A percentile compares a stretch with the other conserved stretches of the same genome.
These are phyloP conservation scores for Bursaphelenchus okinawaensis DNA, from an alignment of 2,888 invertebrate species.

Conservation along the genomic window DNA sequence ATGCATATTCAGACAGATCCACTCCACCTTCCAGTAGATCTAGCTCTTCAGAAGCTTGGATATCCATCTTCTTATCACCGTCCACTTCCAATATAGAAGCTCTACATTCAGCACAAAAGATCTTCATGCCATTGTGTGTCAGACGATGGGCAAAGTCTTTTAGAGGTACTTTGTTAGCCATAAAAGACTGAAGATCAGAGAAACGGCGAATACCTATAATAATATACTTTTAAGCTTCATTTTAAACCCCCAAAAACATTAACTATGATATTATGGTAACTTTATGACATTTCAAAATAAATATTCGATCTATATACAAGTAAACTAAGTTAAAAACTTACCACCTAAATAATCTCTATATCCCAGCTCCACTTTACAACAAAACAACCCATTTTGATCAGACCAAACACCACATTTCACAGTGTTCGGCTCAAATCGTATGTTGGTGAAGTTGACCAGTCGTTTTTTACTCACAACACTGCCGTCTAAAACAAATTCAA, in stretches of 20 bases:
- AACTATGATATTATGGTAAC: background rate
- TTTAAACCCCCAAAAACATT: no score
- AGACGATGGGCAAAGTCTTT: slow-evolving; percentile 1
- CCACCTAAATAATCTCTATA: slow-evolving; percentile 11
- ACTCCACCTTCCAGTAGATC: background rate
- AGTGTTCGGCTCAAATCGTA: slow-evolving; percentile 7
- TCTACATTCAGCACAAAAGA: background rate
- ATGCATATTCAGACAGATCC: background rate
- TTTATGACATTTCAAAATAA: no score
- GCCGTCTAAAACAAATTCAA: background rate
- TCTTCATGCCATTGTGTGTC: background rate
- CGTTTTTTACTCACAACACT: background rate
- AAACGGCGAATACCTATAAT: slow-evolving; percentile 5
- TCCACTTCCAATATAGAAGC: background rate
- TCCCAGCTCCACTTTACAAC: background rate
- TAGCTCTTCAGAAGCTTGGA: background rate
- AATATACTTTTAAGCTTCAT: no score
- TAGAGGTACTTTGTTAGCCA: slow-evolving; percentile 4
- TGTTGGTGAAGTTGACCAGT: slow-evolving; percentile 2
- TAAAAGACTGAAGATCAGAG: slow-evolving; percentile 5
- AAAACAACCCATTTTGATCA: slow-evolving; percentile 4
- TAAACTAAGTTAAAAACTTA: background rate
- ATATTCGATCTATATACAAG: no score
- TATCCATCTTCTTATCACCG: background rate
- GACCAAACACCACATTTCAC: slow-evolving; percentile 4